phyloP scores from a whole-genome alignment of 2,888 invertebrate species.

The Caenorhabditis sp. region DNA sequence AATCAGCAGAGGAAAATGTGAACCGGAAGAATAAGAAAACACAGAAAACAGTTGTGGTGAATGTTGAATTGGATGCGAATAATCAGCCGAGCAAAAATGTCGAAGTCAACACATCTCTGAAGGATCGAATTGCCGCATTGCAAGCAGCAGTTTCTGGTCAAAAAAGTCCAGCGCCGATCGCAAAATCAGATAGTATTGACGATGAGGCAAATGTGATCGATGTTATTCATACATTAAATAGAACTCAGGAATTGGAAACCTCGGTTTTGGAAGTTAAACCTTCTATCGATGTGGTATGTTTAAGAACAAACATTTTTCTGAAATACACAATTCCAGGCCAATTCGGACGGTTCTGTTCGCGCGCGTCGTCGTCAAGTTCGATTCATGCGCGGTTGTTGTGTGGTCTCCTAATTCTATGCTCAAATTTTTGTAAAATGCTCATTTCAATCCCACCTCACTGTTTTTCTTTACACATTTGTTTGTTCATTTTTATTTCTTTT shows the following conservation, averaged over 20 bases:
- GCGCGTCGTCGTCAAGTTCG: background rate
- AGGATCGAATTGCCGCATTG: background rate
- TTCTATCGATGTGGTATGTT: background rate
- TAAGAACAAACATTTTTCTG: background rate
- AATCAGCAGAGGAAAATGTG: background rate
- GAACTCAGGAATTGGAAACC: background rate
- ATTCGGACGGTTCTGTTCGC: background rate
- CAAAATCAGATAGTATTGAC: background rate
- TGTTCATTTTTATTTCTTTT: background rate
- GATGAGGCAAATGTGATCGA: background rate
- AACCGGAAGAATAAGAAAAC: background rate
- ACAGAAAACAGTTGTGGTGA: constrained; percentile 26
- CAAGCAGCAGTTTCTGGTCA: background rate
- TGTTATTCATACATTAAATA: background rate
- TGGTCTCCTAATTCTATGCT: background rate
- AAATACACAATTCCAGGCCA: background rate
- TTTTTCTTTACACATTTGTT: background rate
- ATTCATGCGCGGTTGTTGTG: background rate
- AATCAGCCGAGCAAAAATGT: background rate
- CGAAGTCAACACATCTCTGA: background rate
- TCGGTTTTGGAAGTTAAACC: background rate
- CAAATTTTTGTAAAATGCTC: background rate
- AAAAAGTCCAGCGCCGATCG: background rate
- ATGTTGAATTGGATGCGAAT: constrained; percentile 34
- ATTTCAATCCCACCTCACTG: background rate